Percentiles rank a stretch among this genome's conserved stretches.
These are phyloP conservation scores for Noctuana brunneofusca DNA, from an alignment of 2,888 invertebrate species.

Conservation along the genomic window DNA sequence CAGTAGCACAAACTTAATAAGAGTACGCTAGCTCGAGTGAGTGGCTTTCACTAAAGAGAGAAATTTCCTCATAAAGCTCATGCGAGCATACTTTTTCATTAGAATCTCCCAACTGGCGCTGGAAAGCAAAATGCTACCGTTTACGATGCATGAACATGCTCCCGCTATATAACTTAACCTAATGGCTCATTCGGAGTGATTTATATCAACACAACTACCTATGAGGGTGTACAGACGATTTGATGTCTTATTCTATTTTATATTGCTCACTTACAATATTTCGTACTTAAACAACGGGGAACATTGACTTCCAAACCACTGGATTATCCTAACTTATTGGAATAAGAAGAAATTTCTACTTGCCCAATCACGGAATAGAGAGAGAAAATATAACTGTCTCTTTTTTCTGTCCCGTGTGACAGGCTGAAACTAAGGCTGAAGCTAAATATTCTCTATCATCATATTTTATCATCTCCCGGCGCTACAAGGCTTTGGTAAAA, in stretches of 20 bases:
- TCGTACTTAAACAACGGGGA: background rate
- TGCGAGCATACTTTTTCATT: slow-evolving; percentile 29
- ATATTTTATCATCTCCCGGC: no score
- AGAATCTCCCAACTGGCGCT: slow-evolving; percentile 27
- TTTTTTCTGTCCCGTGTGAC: no score
- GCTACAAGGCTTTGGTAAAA: no score
- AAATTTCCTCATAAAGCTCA: slow-evolving; percentile 31
- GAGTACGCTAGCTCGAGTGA: slow-evolving; percentile 22
- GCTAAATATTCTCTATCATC: no score
- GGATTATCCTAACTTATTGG: no score
- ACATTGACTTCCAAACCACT: no score
- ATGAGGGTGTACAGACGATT: background rate
- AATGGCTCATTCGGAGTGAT: slow-evolving; percentile 40
- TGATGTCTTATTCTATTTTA: background rate
- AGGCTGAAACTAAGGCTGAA: no score
- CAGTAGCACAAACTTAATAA: slow-evolving; percentile 26
- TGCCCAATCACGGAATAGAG: no score
- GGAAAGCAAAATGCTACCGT: slow-evolving; percentile 25
- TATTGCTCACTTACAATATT: background rate
- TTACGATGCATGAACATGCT: slow-evolving; percentile 29
- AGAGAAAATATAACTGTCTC: no score
- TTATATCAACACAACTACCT: slow-evolving; percentile 27
- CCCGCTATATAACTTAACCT: slow-evolving; percentile 38
- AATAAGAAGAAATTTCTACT: no score
- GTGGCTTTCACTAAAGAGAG: slow-evolving; percentile 30